These are phyloP conservation scores for Myioborus melanocephalus DNA, from an alignment of 2,797 vertebrate species.

Conservation along the genomic window DNA sequence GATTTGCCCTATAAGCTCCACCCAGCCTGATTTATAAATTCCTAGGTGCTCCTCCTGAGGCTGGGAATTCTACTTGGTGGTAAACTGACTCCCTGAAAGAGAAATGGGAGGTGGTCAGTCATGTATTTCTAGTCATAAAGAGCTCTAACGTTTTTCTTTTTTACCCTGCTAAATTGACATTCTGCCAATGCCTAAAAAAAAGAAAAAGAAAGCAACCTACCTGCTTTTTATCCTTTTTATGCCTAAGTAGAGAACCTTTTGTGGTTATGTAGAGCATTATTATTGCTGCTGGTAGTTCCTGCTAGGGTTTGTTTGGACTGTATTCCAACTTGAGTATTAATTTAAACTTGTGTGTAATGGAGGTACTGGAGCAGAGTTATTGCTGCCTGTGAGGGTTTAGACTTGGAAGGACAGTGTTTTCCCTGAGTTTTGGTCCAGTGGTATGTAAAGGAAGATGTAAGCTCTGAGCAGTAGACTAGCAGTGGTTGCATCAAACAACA, in stretches of 20 bases:
- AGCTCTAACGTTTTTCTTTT: neutral
- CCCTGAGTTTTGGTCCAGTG: neutral
- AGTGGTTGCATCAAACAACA: neutral
- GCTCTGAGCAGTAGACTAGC: neutral
- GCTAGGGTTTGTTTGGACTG: neutral
- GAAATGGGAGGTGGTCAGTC: neutral
- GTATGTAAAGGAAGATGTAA: neutral
- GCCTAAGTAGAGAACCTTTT: neutral
- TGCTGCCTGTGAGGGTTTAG: neutral
- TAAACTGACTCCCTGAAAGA: neutral
- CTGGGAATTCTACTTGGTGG: accelerated
- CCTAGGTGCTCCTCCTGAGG: neutral
- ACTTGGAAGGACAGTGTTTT: neutral
- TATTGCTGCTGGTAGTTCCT: neutral
- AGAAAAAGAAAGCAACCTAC: neutral
- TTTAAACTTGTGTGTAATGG: neutral
- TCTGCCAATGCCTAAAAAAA: neutral
- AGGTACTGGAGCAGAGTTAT: neutral
- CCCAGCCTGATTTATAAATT: neutral
- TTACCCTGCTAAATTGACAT: neutral
- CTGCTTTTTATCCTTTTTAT: neutral
- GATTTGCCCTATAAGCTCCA: accelerated
- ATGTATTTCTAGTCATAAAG: neutral
- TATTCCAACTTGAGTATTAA: neutral
- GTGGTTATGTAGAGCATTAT: neutral